Evolutionary conservation across 2,797 vertebrate species (phyloP), one percentile per base, ranked within the genome.

Genomic region (Muraenolepis orangiensis): DNA sequence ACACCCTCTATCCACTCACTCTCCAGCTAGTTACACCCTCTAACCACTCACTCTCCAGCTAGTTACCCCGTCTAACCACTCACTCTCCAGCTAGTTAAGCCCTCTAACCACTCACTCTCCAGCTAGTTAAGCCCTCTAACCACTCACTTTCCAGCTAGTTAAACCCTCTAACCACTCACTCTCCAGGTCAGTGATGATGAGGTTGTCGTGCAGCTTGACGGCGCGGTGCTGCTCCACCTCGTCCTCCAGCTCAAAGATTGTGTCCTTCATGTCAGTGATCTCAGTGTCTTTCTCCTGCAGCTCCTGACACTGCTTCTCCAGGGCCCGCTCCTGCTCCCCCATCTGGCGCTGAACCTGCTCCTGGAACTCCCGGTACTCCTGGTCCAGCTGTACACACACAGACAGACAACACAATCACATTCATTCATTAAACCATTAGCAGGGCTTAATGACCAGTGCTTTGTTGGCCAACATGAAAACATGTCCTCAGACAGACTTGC

Each of bases 211-310:
- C 38, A 99, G 96, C 75, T 99, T 99, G 36, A 98, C 95, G 4
- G 97, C 97, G 71, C 97, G 92, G 78, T 99, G 97, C 87, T 99
- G 97, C 75, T 99, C 97, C 32, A 99, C 97, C 89, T 99, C 97
- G 32, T 99, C 98, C 87, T 99, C 98, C 84, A 98, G 84, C 85
- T 99, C 98, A 81, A 98, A 99, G 88, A 99, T 98, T 12, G 96
- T 98, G 85, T 99, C 97, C 81, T 99, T 99, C 97, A 99, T 98
- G 87, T 98, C 97, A 0, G 92, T 95, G 40, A 96, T 94, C 83
- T 98, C 97, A 0, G 96, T 96, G 79, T 98, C 97, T 57, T 97
- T 98, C 76, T 97, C 96, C 75, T 97, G 95, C 51, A 98, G 86
- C 1, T 98, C 97, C 32, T 90, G 40, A 0, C 96, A 94, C 85